Conservation (phyloP, 2,888 invertebrate genomes). For the Drosophila histrio region DNA sequence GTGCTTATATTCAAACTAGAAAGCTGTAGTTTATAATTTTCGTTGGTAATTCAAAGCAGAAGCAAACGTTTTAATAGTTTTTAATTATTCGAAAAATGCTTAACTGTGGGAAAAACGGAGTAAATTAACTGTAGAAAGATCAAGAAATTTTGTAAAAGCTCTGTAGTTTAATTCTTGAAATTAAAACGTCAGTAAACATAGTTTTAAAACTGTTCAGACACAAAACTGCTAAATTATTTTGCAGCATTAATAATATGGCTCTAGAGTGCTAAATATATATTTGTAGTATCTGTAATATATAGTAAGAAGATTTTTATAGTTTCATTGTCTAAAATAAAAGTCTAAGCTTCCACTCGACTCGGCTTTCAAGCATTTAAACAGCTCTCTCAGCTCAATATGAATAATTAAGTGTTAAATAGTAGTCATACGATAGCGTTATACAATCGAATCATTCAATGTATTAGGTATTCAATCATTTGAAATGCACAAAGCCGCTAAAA, state of each 20-base stretch:
- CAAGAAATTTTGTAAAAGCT: too few species aligned
- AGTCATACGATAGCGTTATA: neutral
- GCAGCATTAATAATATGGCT: too few species aligned
- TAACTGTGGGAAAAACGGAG: too few species aligned
- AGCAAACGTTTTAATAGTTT: too few species aligned
- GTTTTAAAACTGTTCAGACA: neutral
- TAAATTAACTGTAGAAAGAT: too few species aligned
- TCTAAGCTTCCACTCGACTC: neutral
- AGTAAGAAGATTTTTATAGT: too few species aligned
- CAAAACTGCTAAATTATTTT: neutral
- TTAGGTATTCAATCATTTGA: constrained; percentile 12
- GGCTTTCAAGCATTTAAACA: neutral
- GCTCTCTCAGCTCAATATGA: neutral
- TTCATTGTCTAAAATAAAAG: neutral
- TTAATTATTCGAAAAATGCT: too few species aligned
- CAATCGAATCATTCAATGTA: constrained; percentile 13
- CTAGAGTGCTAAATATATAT: too few species aligned
- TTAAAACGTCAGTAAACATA: too few species aligned
- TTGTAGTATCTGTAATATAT: too few species aligned
- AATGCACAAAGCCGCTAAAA: constrained; percentile 26
- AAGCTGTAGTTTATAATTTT: neutral
- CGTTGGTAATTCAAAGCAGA: too few species aligned
- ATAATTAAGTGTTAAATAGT: constrained; percentile 3
- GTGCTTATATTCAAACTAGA: neutral
- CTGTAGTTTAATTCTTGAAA: too few species aligned